Evolutionary conservation across 2,888 invertebrate species (phyloP).

Genomic region (Pseudococcus viburni): DNA sequence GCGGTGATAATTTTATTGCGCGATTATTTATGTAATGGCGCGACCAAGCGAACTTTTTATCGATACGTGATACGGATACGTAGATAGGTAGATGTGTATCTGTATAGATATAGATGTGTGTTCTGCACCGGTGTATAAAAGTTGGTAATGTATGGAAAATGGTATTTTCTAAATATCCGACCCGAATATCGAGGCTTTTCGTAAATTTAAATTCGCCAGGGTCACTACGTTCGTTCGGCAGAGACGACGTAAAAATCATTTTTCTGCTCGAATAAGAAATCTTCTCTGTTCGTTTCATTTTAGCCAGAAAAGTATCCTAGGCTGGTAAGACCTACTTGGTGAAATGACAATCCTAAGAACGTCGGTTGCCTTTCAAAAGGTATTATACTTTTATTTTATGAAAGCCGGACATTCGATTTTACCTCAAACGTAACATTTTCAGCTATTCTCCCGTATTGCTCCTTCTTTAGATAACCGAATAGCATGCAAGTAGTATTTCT

Average conservation of each 20-base stretch:
- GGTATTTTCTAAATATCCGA: conserved; percentile 15
- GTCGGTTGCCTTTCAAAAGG: conserved; percentile 16
- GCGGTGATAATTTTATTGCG: not conserved
- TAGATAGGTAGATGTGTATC: not conserved
- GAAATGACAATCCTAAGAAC: conserved; percentile 28
- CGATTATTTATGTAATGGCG: not conserved
- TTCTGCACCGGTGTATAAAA: not conserved
- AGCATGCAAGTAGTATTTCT: conserved; percentile 2
- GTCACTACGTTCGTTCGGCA: not conserved
- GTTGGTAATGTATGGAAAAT: not conserved
- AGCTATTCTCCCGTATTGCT: not conserved
- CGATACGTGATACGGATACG: not conserved
- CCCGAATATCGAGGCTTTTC: not conserved
- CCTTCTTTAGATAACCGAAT: not conserved
- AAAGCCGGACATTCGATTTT: conserved; percentile 28
- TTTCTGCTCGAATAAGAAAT: conserved; percentile 32
- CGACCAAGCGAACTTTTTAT: conserved; percentile 19
- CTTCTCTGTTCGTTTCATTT: not conserved
- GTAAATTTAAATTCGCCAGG: conserved; percentile 10
- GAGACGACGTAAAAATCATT: not conserved
- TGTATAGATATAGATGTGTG: not conserved
- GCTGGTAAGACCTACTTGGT: not conserved
- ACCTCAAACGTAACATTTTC: not conserved
- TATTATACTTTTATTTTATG: conserved; percentile 7
- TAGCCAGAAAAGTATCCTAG: not conserved